Conservation (phyloP, 2,113 vertebrate species). For the Thryonomys swinderianus region DNA sequence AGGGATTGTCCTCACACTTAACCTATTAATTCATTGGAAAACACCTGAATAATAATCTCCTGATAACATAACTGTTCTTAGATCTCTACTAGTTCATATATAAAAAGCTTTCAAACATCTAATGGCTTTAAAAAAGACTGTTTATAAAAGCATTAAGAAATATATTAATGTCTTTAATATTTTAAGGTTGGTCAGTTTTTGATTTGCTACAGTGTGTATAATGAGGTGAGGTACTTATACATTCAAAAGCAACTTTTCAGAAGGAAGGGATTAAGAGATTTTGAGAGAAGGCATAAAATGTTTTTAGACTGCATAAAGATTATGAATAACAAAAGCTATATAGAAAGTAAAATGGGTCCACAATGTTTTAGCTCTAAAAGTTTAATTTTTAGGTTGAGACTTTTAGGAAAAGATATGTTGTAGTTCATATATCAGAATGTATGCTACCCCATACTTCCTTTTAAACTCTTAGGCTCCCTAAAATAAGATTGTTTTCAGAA, state of each 20-base stretch:
- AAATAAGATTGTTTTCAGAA: neutral
- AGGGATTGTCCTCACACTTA: slow-evolving; percentile 22
- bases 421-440: neutral
- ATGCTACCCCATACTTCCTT: neutral
- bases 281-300: neutral
- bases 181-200: slow-evolving; percentile 23
- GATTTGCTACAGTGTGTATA: neutral
- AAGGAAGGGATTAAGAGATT: neutral
- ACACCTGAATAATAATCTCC: neutral
- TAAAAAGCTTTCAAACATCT: neutral
- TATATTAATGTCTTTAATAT: neutral
- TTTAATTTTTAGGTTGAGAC: neutral
- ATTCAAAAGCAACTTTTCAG: neutral
- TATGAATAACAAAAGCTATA: neutral
- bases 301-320: neutral
- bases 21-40: neutral
- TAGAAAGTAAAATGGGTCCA: neutral
- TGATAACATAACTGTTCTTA: neutral
- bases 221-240: neutral
- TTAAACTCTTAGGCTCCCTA: neutral
- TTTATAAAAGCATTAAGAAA: neutral
- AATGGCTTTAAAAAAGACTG: neutral
- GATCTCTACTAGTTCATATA: slow-evolving; percentile 4
- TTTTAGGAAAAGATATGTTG: neutral
- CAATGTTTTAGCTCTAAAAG: neutral